A percentile compares a stretch with the other conserved stretches of the same genome.
phyloP scores from a whole-genome alignment of 2,797 vertebrate species.

The Notamacropus eugenii region DNA sequence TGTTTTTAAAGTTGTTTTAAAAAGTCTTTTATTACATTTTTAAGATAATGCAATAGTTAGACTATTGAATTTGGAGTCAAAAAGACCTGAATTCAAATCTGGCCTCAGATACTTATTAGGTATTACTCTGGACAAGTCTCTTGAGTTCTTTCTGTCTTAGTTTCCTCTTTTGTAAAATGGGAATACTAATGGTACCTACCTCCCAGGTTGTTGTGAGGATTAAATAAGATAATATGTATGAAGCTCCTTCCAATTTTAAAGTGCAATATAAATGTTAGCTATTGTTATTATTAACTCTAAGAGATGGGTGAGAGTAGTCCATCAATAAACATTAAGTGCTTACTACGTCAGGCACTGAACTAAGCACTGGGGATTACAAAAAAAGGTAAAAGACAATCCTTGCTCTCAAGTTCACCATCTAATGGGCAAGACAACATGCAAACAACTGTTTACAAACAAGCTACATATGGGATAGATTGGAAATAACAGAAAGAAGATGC shows the following conservation, averaged over 20 bases:
- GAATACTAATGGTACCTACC: background rate
- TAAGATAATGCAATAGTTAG: background rate
- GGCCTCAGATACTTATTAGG: background rate
- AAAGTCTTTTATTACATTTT: background rate
- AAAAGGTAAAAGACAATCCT: background rate
- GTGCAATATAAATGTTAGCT: background rate
- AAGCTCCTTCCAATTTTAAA: background rate
- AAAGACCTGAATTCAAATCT: background rate
- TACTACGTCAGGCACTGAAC: background rate
- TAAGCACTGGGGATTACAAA: background rate
- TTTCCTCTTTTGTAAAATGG: background rate
- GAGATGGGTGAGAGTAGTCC: background rate
- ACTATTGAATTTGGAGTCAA: background rate
- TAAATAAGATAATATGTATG: background rate
- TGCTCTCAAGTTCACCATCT: background rate
- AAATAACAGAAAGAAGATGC: background rate
- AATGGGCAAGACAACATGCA: background rate
- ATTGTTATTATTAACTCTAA: background rate
- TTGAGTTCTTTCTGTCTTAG: background rate
- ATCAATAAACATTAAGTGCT: background rate
- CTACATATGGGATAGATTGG: background rate
- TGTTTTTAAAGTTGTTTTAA: background rate
- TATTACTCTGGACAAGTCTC: background rate
- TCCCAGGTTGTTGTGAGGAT: background rate
- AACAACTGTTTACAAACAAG: background rate